Evolutionary conservation across 2,797 vertebrate species (phyloP).

Genomic region (Sebastes steindachneri): DNA sequence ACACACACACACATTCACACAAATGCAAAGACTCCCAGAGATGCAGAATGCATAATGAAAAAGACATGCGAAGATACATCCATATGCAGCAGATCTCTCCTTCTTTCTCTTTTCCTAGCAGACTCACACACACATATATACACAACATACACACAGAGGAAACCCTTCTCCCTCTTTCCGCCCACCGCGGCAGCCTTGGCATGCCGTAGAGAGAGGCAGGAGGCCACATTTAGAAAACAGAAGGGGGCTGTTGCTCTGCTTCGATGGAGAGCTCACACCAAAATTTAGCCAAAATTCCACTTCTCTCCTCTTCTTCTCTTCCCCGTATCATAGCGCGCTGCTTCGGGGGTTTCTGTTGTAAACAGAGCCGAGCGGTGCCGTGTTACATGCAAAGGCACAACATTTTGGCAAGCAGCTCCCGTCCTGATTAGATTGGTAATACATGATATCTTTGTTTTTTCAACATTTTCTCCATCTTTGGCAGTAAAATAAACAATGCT

Average conservation of each 20-base stretch:
- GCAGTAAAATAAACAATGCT: constrained; percentile 35
- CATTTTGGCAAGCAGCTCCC: constrained; percentile 29
- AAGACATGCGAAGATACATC: constrained; percentile 28
- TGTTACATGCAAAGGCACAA: constrained; percentile 21
- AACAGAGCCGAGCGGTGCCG: constrained; percentile 26
- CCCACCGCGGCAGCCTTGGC: constrained; percentile 54
- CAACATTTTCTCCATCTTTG: constrained; percentile 18
- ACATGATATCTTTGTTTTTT: constrained; percentile 44
- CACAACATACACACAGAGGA: constrained; percentile 42
- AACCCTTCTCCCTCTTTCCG: constrained; percentile 43
- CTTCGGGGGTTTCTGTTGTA: constrained; percentile 43
- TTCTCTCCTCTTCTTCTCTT: constrained; percentile 41
- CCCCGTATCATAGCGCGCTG: constrained; percentile 22
- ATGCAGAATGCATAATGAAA: constrained; percentile 48
- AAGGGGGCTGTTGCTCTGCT: constrained; percentile 64
- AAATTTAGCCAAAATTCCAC: constrained; percentile 52
- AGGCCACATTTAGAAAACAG: constrained; percentile 69
- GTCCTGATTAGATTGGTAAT: constrained; percentile 46
- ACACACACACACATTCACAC: neutral
- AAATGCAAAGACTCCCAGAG: constrained; percentile 14
- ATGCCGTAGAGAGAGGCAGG: constrained; percentile 52
- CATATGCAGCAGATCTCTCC: constrained; percentile 31
- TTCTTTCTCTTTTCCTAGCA: constrained; percentile 20
- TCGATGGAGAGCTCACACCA: constrained; percentile 53
- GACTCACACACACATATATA: constrained; percentile 24